Conservation (phyloP, 1,140 invertebrate genomes). For the Luehdorfia chinensis region DNA sequence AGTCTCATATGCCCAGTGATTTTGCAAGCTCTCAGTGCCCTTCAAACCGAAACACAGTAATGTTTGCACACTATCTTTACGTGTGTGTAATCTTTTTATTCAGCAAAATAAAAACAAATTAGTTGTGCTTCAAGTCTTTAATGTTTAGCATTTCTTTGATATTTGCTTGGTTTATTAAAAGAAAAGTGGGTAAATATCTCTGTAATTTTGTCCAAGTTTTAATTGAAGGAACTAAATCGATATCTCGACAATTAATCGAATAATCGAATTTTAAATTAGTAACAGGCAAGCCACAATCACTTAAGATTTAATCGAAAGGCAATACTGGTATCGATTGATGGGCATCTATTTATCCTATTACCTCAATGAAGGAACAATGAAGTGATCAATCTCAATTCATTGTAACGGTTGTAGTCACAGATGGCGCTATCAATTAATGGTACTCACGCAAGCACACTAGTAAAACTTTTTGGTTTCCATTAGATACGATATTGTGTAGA, state of each 20-base stretch:
- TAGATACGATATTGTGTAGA: too few species aligned
- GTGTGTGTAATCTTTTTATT: too few species aligned
- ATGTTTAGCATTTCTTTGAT: too few species aligned
- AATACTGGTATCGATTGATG: background rate
- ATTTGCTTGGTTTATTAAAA: too few species aligned
- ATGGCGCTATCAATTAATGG: background rate
- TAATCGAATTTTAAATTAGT: slow-evolving; percentile 1
- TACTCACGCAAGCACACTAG: background rate
- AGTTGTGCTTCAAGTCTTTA: too few species aligned
- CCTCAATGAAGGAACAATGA: slow-evolving; percentile 11
- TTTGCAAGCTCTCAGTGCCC: too few species aligned
- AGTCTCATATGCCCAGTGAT: too few species aligned
- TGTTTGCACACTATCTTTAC: too few species aligned
- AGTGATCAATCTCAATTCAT: slow-evolving; percentile 8
- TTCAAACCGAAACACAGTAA: too few species aligned
- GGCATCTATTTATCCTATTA: slow-evolving; percentile 7
- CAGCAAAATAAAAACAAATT: too few species aligned
- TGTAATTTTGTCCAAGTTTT: background rate
- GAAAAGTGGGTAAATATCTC: too few species aligned
- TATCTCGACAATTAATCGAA: background rate
- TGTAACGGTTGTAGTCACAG: background rate
- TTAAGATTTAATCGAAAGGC: slow-evolving; percentile 8
- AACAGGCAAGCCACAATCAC: slow-evolving; percentile 1
- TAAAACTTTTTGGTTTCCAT: background rate
- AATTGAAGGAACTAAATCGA: background rate